Evolutionary conservation across 2,113 vertebrate species (phyloP), one percentile per base, ranked within the genome.

Genomic region (Octodon degus): DNA sequence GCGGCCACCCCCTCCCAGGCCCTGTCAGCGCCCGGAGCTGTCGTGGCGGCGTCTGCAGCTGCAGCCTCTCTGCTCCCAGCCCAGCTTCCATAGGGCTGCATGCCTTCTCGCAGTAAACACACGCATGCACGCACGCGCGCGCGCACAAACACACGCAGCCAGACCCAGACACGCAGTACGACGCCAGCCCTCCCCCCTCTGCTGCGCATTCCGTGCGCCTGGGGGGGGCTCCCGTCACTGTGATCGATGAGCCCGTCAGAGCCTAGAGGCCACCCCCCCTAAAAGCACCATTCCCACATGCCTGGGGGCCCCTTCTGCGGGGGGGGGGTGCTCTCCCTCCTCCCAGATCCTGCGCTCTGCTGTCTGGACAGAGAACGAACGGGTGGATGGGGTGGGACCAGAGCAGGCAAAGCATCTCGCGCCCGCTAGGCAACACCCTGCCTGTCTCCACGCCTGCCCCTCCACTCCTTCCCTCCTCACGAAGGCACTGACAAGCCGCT

Each of bases 181-280:
- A 96, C 14, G 65, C 96, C 95, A 72, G 85, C 96, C 91, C 93
- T 60, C 90, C 96, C 96, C 86, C 95, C 72, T 65, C 82, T 91
- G 65, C 93, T 32, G 76, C n/a, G 89, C 90, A 93, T 96, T 96
- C 97, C 96, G 96, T 90, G 97, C 19, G 90, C 87, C 86, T 76
- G 76, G 62, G 84, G 84, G 95, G 87, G 87, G 24, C 1, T 13
- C 95, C 98, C 99, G 98, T 99, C 99, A 99, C 98, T 98, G 99
- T 99, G 99, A 99, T 99, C 98, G 99, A 99, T 99, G 99, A 99
- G 99, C 99, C 99, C 98, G 99, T 99, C 99, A 99, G 98, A 99
- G 99, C 97, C 98, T 10, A 98, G 98, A 99, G 99, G 99, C 99
- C 99, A 99, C 98, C 98, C 97, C 97, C 74, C 74, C 2, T 16